These are phyloP conservation scores for Gambusia yucatana DNA, from an alignment of 2,797 vertebrate species.

Conservation along the genomic window DNA sequence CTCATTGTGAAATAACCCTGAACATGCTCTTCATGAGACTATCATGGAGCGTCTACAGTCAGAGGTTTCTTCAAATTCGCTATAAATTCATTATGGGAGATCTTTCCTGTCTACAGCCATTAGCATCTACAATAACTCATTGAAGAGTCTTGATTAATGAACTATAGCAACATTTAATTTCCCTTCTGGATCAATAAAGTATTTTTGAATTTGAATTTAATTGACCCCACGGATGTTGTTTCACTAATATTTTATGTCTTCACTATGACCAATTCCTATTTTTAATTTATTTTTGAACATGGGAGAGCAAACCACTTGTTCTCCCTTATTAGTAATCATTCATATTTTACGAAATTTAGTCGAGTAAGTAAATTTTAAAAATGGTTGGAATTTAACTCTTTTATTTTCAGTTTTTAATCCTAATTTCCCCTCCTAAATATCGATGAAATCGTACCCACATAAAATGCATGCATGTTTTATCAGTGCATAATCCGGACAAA, in stretches of 20 bases:
- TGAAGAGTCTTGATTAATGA: too few relatives aligned
- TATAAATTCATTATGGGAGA: too few relatives aligned
- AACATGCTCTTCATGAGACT: too few relatives aligned
- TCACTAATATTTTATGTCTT: not conserved
- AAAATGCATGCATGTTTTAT: not conserved
- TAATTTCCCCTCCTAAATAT: not conserved
- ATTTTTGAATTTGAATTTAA: too few relatives aligned
- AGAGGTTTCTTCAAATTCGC: too few relatives aligned
- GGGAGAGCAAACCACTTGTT: not conserved
- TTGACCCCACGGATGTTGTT: not conserved
- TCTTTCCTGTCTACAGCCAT: too few relatives aligned
- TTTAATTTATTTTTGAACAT: not conserved
- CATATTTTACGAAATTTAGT: not conserved
- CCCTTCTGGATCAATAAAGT: too few relatives aligned
- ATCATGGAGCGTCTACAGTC: too few relatives aligned
- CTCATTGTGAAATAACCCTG: too few relatives aligned
- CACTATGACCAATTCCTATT: not conserved
- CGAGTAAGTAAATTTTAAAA: not conserved
- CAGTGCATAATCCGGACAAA: slow-evolving; percentile 46
- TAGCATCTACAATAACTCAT: too few relatives aligned
- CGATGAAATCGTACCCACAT: not conserved
- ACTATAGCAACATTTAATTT: too few relatives aligned
- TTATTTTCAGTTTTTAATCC: slow-evolving; percentile 5
- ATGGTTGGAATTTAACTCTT: not conserved
- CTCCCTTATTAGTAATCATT: not conserved